Percentiles rank a stretch among this genome's conserved stretches.
Conservation (phyloP, 2,113 vertebrate species). For the Zingel zingel region DNA sequence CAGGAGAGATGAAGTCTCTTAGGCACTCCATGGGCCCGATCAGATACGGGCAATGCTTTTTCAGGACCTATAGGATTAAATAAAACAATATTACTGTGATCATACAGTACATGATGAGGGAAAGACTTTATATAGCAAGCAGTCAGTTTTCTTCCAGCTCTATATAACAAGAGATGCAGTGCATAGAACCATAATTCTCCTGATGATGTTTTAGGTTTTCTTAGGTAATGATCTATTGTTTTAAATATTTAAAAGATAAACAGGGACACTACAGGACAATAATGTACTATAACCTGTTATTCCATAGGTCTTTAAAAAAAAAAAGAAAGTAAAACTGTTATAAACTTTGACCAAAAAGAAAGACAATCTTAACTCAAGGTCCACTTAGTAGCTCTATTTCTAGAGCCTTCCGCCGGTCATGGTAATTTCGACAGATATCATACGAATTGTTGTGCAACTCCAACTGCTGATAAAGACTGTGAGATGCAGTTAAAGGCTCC, state of each 20-base stretch:
- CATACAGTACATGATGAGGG: background rate
- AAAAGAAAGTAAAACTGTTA: background rate
- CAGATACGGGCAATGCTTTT: constrained; percentile 89
- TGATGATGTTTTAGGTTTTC: background rate
- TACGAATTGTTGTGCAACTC: background rate
- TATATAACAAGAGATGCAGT: background rate
- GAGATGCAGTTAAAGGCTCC: background rate
- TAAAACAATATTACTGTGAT: constrained; percentile 3
- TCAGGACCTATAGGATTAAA: constrained; percentile 84
- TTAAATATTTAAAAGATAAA: background rate
- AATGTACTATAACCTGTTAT: too few relatives aligned
- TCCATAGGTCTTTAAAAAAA: too few relatives aligned
- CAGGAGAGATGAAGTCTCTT: constrained; percentile 84
- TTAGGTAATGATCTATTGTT: background rate
- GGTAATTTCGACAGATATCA: too few relatives aligned
- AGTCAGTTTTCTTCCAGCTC: background rate
- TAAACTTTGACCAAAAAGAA: background rate
- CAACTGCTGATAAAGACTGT: background rate
- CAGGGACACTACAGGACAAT: background rate
- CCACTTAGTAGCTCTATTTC: background rate
- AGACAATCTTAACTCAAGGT: background rate
- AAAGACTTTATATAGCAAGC: background rate
- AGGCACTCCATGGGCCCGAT: constrained; percentile 89
- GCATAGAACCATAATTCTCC: background rate
- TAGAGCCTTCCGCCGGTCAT: too few relatives aligned